Evolutionary conservation across 2,113 vertebrate species (phyloP), one percentile per base, ranked within the genome.

Genomic region (Pseudonaja textilis): DNA sequence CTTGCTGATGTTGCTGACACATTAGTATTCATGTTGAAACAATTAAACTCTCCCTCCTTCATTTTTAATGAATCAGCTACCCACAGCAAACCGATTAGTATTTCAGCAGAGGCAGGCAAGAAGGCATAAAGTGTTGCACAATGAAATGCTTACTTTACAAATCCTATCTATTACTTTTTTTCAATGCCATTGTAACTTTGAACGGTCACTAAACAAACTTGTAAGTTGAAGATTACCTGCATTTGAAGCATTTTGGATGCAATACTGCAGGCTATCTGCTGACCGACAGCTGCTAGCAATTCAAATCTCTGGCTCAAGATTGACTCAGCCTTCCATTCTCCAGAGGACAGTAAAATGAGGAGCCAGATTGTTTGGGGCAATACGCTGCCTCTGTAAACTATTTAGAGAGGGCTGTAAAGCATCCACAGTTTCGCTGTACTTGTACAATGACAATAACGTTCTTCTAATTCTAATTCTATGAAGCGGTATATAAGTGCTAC

Each of bases 101-200:
- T 98, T 98, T 98, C 98, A 98, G 98, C 98, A 97, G 97, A 95
- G 93, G 52, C 94, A 96, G 97, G 97, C 95, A 97, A 97, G 96
- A 97, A 96, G 97, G 47, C 94, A 89, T 96, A 96, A 95, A 87
- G 52, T 94, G 96, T 98, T 97, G 96, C 96, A 95, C 97, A 97
- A 96, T 95, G 96, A 96, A 97, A 96, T 96, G 97, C 98, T 98
- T 42, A 97, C 97, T 98, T 98, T 97, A 96, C 96, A 98, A 97
- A 98, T 97, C 97, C 25, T 92, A 95, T 94, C 88, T 69, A n/a
- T 69, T 69, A 69, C 64, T 69, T n/a, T 69, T 69, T 69, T 69
- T 69, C 61, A 69, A 16, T 69, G 29, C 26, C 4, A 0, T 64
- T 64, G 26, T 14, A 69, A 34, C 64, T 69, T 69, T 69, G 64